phyloP scores from a whole-genome alignment of 2,797 vertebrate species.

The Pseudochromis fuscus region DNA sequence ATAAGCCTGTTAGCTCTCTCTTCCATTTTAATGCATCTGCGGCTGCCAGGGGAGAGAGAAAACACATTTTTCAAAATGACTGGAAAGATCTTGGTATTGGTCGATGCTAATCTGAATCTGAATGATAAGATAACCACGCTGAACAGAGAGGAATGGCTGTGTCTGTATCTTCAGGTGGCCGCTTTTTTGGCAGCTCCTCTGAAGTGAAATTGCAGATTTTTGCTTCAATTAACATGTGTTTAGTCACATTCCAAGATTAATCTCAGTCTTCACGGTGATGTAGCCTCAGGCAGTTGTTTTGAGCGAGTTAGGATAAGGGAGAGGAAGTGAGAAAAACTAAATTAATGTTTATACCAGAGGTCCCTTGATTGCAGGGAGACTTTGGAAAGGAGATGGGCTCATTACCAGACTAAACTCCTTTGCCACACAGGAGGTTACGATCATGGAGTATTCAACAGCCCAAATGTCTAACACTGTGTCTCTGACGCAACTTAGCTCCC shows the following conservation, averaged over 20 bases:
- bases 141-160: conserved; percentile 19
- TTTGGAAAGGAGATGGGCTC: conserved; percentile 71
- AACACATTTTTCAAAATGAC: conserved; percentile 62
- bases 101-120: conserved; percentile 62
- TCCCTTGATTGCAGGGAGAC: conserved; percentile 71
- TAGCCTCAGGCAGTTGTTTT: conserved; percentile 62
- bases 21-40: conserved; percentile 59
- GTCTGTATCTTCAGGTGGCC: conserved; percentile 34
- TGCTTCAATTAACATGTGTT: conserved; percentile 46
- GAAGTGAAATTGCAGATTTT: conserved; percentile 40
- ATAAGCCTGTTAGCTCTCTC: conserved; percentile 68
- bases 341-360: conserved; percentile 73
- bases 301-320: conserved; percentile 60
- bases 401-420: conserved; percentile 72
- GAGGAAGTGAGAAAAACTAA: conserved; percentile 70
- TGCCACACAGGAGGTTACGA: conserved; percentile 71
- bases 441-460: conserved; percentile 55
- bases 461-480: conserved; percentile 30
- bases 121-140: conserved; percentile 54
- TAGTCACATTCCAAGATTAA: conserved; percentile 53
- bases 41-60: conserved; percentile 36
- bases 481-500: conserved; percentile 45
- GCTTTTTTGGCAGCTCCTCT: conserved; percentile 13
- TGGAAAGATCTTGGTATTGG: conserved; percentile 56
- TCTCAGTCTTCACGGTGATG: conserved; percentile 39